Base-by-base conservation (phyloP, 2,888 invertebrate species). In the Lagria hirta region DNA sequence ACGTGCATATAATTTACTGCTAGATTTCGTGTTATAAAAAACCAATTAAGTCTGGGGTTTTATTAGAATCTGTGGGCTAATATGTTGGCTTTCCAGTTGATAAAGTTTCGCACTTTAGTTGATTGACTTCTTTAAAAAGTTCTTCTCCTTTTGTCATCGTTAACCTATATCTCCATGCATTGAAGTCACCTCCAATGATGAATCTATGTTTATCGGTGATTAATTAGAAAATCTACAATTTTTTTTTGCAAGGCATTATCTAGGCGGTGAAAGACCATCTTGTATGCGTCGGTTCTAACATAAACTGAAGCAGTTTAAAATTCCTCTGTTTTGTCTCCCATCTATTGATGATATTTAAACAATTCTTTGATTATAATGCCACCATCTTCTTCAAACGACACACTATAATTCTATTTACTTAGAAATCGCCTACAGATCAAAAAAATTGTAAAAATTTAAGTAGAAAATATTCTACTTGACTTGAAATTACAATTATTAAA, bases 381-480 rank as follows among this genome's bases (percentile, higher is more conserved):
- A 18, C 20, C n/a, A 6, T n/a, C n/a, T 18, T 18, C 20, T 18
- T 18, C n/a, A n/a, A n/a, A n/a, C n/a, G n/a, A n/a, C n/a, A n/a
- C n/a, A 18, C 7, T 18, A 18, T 18, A 6, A 18, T 18, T 6
- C 22, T 12, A 26, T 24, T 34, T 27, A 45, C n/a, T n/a, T n/a
- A n/a, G n/a, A n/a, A n/a, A n/a, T n/a, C n/a, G n/a, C n/a, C n/a
- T n/a, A n/a, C n/a, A n/a, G n/a, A n/a, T n/a, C n/a, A n/a, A n/a
- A n/a, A n/a, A n/a, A n/a, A n/a, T n/a, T n/a, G n/a, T n/a, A n/a
- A n/a, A n/a, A n/a, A n/a, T n/a, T n/a, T n/a, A n/a, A n/a, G n/a
- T n/a, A n/a, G n/a, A n/a, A n/a, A n/a, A n/a, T n/a, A n/a, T n/a
- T n/a, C n/a, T n/a, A n/a, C n/a, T n/a, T n/a, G n/a, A n/a, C n/a